Percentiles rank a stretch among this genome's conserved stretches.
Conservation (phyloP, 2,888 invertebrate genomes). For the Gari tellinella region DNA sequence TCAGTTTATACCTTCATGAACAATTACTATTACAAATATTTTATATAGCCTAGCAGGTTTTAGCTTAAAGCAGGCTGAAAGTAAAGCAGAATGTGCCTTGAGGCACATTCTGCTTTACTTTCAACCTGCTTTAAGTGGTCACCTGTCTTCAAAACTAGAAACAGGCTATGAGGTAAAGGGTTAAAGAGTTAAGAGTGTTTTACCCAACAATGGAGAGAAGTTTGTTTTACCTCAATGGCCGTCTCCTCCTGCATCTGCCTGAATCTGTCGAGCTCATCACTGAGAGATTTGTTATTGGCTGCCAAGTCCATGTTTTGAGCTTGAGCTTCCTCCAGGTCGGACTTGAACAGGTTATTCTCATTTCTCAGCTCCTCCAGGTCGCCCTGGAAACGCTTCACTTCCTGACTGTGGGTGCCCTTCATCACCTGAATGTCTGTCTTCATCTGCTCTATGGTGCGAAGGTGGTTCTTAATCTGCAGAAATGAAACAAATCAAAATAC, state of each 20-base stretch:
- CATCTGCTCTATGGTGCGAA: constrained; percentile 78
- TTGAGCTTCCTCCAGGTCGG: constrained; percentile 74
- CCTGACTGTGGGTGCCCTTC: constrained; percentile 74
- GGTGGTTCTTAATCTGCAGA: constrained; percentile 78
- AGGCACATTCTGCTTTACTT: no score
- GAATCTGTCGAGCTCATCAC: constrained; percentile 75
- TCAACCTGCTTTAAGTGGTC: no score
- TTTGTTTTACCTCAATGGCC: constrained; percentile 67
- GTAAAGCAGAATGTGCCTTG: no score
- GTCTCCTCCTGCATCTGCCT: constrained; percentile 73
- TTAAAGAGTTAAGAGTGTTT: no score
- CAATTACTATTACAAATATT: no score
- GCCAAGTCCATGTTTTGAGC: constrained; percentile 68
- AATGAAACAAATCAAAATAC: background rate
- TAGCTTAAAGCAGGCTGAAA: no score
- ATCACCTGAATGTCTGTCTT: constrained; percentile 78
- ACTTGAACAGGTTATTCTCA: constrained; percentile 68
- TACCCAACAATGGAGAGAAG: no score
- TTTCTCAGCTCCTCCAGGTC: constrained; percentile 73
- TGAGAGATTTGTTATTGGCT: constrained; percentile 67
- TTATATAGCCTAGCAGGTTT: no score
- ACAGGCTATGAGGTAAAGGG: no score
- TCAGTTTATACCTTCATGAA: no score
- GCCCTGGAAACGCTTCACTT: constrained; percentile 75
- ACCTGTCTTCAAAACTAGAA: no score